Evolutionary conservation across 2,797 vertebrate species (phyloP), one percentile per base, ranked within the genome.

Genomic region (Eremophila alpestris): DNA sequence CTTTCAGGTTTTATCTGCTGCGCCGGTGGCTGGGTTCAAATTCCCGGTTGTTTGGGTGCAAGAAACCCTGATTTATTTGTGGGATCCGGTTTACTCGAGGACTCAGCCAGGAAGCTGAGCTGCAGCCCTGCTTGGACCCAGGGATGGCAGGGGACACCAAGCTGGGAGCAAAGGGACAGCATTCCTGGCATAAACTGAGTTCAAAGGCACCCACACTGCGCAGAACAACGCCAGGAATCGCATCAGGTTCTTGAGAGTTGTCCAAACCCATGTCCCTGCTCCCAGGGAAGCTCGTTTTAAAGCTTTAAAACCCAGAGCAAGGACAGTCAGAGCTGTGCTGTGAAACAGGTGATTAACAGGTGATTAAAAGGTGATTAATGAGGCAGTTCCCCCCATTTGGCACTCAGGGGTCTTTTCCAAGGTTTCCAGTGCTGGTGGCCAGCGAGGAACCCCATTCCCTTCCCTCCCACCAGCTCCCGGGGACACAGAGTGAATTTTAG

Each of bases 41-140:
- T 17, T 59, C 46, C 12, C 11, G 1, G 2, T 9, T 20, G 4
- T 83, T 48, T 56, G 76, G n/a, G 27, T 65, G 43, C n/a, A 69
- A 65, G 27, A 76, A 94, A 51, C 2, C 32, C 46, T 26, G 34
- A 8, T n/a, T 81, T 40, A 17, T 74, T 15, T 0, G 1, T 9
- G 11, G 43, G 8, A 38, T 7, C 0, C 0, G 24, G 24, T 76
- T 79, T 76, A 3, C 17, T 18, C 0, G 0, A 65, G 41, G 20
- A 4, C 6, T 81, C 5, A 1, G 43, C 20, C 21, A 16, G 41
- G 45, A 60, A 88, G 51, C 13, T 0, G 8, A 93, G 76, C n/a
- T 52, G 48, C 30, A 80, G 59, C 64, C 23, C 10, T 15, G 54
- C 43, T 93, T 38, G 45, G 48, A 8, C 16, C 11, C 27, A 1